Conservation (phyloP, 2,113 vertebrate species). For the Ceratotherium simum region DNA sequence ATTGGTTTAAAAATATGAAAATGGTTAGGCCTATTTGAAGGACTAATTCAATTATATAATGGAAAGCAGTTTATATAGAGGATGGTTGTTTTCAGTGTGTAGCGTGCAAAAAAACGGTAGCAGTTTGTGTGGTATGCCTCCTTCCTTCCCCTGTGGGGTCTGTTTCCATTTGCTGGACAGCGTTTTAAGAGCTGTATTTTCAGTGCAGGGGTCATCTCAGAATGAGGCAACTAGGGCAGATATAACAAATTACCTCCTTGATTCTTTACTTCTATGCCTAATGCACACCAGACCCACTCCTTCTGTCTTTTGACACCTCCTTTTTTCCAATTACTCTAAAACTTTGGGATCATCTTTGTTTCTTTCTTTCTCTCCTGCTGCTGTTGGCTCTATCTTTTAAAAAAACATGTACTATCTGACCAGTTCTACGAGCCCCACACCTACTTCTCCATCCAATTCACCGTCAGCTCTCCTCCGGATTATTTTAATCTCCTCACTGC, state of each 20-base stretch:
- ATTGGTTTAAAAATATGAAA: slow-evolving; percentile 54
- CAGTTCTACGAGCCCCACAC: not conserved
- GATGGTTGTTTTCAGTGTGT: not conserved
- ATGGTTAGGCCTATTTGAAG: not conserved
- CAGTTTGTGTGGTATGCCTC: not conserved
- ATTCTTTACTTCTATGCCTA: not conserved
- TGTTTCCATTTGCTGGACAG: rapidly evolving
- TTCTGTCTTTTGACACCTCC: not conserved
- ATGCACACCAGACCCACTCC: not conserved
- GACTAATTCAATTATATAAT: not conserved
- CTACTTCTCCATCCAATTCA: not conserved
- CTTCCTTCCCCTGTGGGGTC: not conserved
- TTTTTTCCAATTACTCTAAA: not conserved
- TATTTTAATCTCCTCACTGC: not conserved
- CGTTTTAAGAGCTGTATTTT: not conserved
- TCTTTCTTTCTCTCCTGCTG: not conserved
- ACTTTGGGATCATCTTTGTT: not conserved
- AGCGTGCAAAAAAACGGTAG: rapidly evolving
- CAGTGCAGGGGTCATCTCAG: not conserved
- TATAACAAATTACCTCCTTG: not conserved
- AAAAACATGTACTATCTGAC: too few species aligned
- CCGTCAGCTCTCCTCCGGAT: not conserved
- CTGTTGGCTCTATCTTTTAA: not conserved
- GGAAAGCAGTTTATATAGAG: not conserved
- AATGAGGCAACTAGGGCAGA: too few species aligned